Evolutionary conservation across 2,113 vertebrate species (phyloP).

Genomic region (Lycaon pictus): DNA sequence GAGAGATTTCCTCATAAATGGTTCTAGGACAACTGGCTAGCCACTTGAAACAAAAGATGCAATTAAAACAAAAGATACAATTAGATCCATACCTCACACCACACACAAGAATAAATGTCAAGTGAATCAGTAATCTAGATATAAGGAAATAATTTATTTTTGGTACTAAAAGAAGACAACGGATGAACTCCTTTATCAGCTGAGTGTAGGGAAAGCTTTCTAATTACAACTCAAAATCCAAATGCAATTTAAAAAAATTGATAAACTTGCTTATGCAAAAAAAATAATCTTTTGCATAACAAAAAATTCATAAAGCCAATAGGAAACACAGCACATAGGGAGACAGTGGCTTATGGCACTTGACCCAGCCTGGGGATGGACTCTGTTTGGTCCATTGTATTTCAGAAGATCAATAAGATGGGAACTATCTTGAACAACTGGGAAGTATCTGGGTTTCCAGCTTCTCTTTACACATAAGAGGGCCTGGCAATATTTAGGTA

Average conservation of each 20-base stretch:
- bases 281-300: background rate
- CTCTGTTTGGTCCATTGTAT: background rate
- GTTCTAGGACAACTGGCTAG: too few relatives aligned
- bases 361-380: background rate
- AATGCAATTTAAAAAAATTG: background rate
- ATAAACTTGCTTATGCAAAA: background rate
- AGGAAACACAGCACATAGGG: background rate
- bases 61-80: background rate
- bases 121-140: background rate
- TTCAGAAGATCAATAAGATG: background rate
- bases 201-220: background rate
- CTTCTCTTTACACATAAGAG: background rate
- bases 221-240: background rate
- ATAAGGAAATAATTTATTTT: background rate
- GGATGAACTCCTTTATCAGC: background rate
- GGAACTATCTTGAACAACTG: background rate
- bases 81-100: background rate
- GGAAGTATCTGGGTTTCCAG: background rate
- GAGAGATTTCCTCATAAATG: background rate
- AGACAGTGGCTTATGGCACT: accelerated
- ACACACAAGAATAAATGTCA: background rate
- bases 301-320: background rate
- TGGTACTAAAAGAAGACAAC: background rate
- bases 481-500: accelerated
- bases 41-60: background rate